Percentiles rank a stretch among this genome's conserved stretches.
These are phyloP conservation scores for Apeltes quadracus DNA, from an alignment of 2,113 vertebrate genomes.

Conservation along the genomic window DNA sequence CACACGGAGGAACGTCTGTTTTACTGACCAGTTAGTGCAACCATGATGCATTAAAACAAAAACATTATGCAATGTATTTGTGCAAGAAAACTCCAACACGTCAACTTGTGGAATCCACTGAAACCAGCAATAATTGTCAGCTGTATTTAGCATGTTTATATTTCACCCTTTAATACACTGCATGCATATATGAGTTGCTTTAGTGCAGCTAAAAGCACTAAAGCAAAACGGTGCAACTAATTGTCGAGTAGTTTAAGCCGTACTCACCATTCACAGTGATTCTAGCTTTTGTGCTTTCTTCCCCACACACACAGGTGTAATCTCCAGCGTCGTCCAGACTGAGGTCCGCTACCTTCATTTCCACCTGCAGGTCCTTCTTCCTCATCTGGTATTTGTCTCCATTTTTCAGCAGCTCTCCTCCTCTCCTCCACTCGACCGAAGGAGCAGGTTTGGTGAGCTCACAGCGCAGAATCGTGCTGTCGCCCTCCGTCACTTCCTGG, in stretches of 20 bases:
- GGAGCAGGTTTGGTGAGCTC: conserved; percentile 79
- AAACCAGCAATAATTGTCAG: background rate
- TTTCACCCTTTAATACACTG: background rate
- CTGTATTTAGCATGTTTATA: background rate
- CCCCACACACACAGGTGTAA: conserved; percentile 80
- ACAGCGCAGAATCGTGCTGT: conserved; percentile 80
- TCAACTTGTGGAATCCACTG: background rate
- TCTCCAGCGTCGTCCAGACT: conserved; percentile 80
- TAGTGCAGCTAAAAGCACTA: background rate
- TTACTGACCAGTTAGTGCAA: background rate
- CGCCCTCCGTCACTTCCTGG: conserved; percentile 83
- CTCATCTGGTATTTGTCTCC: conserved; percentile 87
- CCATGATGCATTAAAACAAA: background rate
- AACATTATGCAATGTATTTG: background rate
- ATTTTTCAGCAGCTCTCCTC: conserved; percentile 67
- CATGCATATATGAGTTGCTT: background rate
- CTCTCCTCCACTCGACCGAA: conserved; percentile 76
- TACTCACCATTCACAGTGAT: conserved; percentile 81
- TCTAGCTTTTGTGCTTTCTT: conserved; percentile 76
- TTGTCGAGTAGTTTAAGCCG: background rate
- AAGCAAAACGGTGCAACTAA: background rate
- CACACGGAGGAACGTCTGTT: background rate
- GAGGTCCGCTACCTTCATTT: conserved; percentile 80
- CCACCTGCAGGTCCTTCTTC: conserved; percentile 78
- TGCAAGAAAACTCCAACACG: background rate